Conservation (phyloP, 2,113 vertebrate species). For the Tamias sibiricus region DNA sequence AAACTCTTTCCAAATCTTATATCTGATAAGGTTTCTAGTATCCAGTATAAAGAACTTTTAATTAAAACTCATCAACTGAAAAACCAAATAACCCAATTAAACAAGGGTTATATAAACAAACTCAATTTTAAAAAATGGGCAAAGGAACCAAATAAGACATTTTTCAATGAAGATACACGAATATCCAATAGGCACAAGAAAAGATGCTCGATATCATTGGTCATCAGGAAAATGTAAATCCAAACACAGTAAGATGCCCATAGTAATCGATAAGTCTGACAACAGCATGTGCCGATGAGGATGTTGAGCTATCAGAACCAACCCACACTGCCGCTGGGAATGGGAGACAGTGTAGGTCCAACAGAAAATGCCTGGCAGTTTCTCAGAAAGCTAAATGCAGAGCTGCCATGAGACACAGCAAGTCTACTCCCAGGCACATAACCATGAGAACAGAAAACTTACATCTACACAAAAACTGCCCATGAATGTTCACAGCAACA, state of each 20-base stretch:
- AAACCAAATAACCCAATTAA: not conserved
- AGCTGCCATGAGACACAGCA: not conserved
- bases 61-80: too few relatives aligned
- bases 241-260: not conserved
- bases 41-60: too few relatives aligned
- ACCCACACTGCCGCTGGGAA: not conserved
- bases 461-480: not conserved
- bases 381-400: not conserved
- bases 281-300: not conserved
- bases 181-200: not conserved
- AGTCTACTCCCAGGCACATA: not conserved
- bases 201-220: not conserved
- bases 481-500: not conserved
- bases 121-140: not conserved
- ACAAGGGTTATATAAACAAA: not conserved
- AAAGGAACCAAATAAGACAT: not conserved
- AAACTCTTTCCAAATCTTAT: too few relatives aligned
- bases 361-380: not conserved
- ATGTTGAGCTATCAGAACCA: not conserved
- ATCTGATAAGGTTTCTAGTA: too few relatives aligned
- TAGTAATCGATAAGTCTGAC: not conserved
- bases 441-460: not conserved
- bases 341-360: not conserved
- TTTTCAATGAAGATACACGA: not conserved
- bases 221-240: not conserved